Percentiles rank a stretch among this genome's conserved stretches.
phyloP scores from a whole-genome alignment of 2,888 invertebrate species.

The Synanthedon vespiformis region DNA sequence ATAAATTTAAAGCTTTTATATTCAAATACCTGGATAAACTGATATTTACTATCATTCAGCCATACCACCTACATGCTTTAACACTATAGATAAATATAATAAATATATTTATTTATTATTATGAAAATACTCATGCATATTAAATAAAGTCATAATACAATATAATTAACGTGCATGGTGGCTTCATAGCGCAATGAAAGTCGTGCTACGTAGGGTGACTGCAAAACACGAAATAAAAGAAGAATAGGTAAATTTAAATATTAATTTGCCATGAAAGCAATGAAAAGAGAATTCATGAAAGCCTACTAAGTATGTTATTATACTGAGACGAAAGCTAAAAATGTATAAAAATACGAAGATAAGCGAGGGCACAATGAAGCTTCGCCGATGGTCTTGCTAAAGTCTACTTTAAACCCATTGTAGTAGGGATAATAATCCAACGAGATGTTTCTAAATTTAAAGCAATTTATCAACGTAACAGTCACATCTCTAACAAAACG shows the following conservation, averaged over 20 bases:
- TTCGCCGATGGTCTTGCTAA: background rate
- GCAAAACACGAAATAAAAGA: constrained; percentile 1
- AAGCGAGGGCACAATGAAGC: background rate
- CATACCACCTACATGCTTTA: no score
- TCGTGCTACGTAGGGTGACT: constrained; percentile 3
- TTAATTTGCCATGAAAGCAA: constrained; percentile 3
- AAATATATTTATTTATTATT: background rate
- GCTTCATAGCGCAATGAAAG: constrained; percentile 2
- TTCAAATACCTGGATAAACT: no score
- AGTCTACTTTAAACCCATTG: no score
- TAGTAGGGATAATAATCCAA: no score
- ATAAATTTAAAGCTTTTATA: no score
- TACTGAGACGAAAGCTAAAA: background rate
- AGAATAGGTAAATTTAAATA: background rate
- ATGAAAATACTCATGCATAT: constrained; percentile 1
- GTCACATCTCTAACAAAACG: no score
- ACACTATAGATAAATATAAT: no score
- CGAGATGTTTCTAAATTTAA: no score
- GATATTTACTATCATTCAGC: no score
- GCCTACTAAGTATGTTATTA: background rate
- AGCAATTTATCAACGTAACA: no score
- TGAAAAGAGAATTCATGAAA: constrained; percentile 4
- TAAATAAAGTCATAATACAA: background rate
- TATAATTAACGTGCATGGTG: constrained; percentile 1
- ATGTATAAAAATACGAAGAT: background rate